Base-by-base conservation (phyloP, 2,113 vertebrate species). In the Synchiropus splendidus region DNA sequence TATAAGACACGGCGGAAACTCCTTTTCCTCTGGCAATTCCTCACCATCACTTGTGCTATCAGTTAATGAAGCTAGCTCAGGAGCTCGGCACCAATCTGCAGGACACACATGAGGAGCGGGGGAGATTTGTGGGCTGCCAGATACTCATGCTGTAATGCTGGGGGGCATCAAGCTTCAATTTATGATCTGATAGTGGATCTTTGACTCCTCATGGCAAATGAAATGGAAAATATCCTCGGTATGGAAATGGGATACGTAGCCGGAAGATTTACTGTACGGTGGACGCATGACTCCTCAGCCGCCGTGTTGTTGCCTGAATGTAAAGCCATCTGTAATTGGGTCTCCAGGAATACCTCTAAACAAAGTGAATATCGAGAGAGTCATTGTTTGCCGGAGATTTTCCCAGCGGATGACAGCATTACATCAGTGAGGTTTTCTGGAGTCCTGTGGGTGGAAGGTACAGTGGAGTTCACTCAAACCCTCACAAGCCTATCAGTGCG, bases 21-120 rank as follows among this genome's bases (percentile, higher is more conserved):
- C 21, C 21, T 27, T 37, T 18, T 12, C 42, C 34, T 48, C 40
- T 34, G 30, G 52, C 41, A 42, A n/a, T 51, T 51, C 41, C 54
- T 81, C 72, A 72, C 67, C 63, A 82, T 84, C 72, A 64, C 47
- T 69, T 62, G 53, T 37, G 63, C 75, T 75, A 77, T 81, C 81
- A 78, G 75, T 79, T 81, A 83, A 84, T 83, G 70, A 83, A 75
- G 64, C 67, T 48, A 42, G 41, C 59, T 55, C 36, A 54, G 63
- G 39, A 52, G 56, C 39, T 15, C 48, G 45, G 48, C 75, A 61
- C 72, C 63, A 66, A 67, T 78, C 70, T 64, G 55, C 45, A 53
- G 64, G 58, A 74, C 67, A 58, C 58, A 42, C 63, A 49, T 21
- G 36, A 63, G 58, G 46, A 42, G 48, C 41, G n/a, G 44, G 44